These are phyloP conservation scores for Tridacna crocea DNA, from an alignment of 2,888 invertebrate genomes.

Conservation along the genomic window DNA sequence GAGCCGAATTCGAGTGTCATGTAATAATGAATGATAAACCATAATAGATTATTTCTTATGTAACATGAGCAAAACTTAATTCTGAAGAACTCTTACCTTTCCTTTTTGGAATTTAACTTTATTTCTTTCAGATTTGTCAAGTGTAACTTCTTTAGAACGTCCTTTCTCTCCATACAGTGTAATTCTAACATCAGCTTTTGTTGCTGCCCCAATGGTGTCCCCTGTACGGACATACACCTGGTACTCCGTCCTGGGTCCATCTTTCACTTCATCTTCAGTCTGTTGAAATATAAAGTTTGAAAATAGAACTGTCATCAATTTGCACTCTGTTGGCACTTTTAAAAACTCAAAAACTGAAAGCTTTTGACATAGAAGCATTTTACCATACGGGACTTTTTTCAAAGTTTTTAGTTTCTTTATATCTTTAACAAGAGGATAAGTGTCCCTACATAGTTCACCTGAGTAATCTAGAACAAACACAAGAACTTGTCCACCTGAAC, in stretches of 20 bases:
- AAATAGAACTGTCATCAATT: not conserved
- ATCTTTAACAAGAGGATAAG: no score
- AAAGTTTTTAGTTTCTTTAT: no score
- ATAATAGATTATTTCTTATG: no score
- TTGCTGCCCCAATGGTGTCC: slow-evolving; percentile 78
- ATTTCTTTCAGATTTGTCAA: slow-evolving; percentile 77
- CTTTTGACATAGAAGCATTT: no score
- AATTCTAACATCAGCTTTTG: slow-evolving; percentile 80
- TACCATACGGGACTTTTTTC: no score
- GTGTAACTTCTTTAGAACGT: slow-evolving; percentile 75
- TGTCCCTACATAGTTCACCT: no score
- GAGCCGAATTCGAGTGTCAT: no score
- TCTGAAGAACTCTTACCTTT: slow-evolving; percentile 69
- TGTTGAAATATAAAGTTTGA: slow-evolving; percentile 35
- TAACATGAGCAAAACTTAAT: not conserved
- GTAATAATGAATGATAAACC: no score
- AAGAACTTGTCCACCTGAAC: no score
- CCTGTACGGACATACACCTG: slow-evolving; percentile 80
- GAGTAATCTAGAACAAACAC: no score
- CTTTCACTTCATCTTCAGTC: slow-evolving; percentile 74
- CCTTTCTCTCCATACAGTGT: slow-evolving; percentile 82
- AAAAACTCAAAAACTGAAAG: not conserved
- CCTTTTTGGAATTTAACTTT: slow-evolving; percentile 82
- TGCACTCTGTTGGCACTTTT: not conserved
- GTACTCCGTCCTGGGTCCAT: slow-evolving; percentile 75